These are phyloP conservation scores for Anguilla obscura DNA, from an alignment of 2,797 vertebrate genomes.

Conservation along the genomic window DNA sequence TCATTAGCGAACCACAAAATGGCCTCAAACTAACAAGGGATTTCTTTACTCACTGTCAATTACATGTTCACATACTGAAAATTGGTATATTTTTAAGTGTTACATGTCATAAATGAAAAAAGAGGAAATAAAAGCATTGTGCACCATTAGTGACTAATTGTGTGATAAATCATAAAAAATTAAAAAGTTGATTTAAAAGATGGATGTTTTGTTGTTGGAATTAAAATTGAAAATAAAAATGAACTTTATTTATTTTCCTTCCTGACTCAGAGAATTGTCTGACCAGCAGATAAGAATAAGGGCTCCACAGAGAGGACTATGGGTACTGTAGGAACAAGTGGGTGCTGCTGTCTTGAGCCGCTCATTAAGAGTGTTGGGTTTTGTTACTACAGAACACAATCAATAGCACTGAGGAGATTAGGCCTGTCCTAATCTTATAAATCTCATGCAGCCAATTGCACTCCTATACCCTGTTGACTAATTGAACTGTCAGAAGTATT, in stretches of 20 bases:
- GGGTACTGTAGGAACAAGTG: slow-evolving; percentile 60
- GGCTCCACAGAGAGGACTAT: slow-evolving; percentile 55
- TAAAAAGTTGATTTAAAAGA: not conserved
- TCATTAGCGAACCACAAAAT: too few relatives aligned
- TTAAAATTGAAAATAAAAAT: not conserved
- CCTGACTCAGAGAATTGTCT: not conserved
- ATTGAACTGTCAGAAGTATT: slow-evolving; percentile 55
- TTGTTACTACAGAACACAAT: slow-evolving; percentile 56
- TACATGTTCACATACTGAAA: too few relatives aligned
- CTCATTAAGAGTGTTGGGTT: slow-evolving; percentile 49
- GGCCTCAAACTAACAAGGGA: too few relatives aligned
- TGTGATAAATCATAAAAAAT: not conserved
- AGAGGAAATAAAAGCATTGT: too few relatives aligned
- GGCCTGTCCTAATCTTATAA: slow-evolving; percentile 71
- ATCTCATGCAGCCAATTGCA: slow-evolving; percentile 53
- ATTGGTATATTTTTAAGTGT: too few relatives aligned
- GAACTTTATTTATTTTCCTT: not conserved
- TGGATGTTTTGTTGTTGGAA: not conserved
- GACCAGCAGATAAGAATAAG: slow-evolving; percentile 59
- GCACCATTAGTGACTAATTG: too few relatives aligned
- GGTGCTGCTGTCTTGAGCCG: slow-evolving; percentile 59
- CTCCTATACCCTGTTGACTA: slow-evolving; percentile 52
- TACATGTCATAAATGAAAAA: too few relatives aligned
- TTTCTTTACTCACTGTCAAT: too few relatives aligned
- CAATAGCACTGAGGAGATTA: slow-evolving; percentile 72